A percentile compares a stretch with the other conserved stretches of the same genome.
These are phyloP conservation scores for Aplysina aerophoba DNA, from an alignment of 37 sponge, comb jelly and placozoan genomes.

Conservation along the genomic window DNA sequence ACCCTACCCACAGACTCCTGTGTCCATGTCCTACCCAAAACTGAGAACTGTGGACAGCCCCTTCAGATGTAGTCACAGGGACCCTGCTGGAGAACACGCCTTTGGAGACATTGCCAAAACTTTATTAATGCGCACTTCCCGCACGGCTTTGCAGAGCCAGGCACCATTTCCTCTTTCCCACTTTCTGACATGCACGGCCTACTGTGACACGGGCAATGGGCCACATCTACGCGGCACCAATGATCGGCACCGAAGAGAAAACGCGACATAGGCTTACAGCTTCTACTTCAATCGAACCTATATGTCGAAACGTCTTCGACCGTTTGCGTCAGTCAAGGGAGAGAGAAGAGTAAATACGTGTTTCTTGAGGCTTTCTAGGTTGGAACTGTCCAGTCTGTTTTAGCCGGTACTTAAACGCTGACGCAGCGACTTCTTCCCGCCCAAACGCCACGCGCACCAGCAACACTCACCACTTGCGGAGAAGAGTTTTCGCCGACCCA, in stretches of 20 bases:
- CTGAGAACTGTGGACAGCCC: neutral
- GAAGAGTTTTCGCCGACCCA: neutral
- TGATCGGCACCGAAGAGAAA: too few relatives aligned
- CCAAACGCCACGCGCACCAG: conserved; percentile 6
- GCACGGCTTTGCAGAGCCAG: neutral
- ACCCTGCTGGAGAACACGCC: neutral
- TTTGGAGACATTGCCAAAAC: too few relatives aligned
- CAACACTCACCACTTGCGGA: conserved; percentile 13
- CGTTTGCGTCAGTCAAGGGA: too few relatives aligned
- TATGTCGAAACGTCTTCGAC: too few relatives aligned
- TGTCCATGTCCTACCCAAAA: neutral
- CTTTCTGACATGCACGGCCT: conserved; percentile 6
- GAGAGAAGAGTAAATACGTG: too few relatives aligned
- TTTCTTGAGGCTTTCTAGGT: too few relatives aligned
- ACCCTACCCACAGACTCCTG: too few relatives aligned
- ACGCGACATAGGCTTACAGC: too few relatives aligned
- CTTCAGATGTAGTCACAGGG: neutral
- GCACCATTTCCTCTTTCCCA: neutral
- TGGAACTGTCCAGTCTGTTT: neutral
- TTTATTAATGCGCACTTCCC: neutral
- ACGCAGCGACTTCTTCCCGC: neutral
- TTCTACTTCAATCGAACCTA: neutral
- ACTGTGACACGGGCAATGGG: too few relatives aligned
- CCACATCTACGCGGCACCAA: too few relatives aligned
- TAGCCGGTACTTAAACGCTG: too few relatives aligned